Evolutionary conservation across 2,113 vertebrate species (phyloP), one percentile per base, ranked within the genome.

Genomic region (Hirundichthys speculiger): DNA sequence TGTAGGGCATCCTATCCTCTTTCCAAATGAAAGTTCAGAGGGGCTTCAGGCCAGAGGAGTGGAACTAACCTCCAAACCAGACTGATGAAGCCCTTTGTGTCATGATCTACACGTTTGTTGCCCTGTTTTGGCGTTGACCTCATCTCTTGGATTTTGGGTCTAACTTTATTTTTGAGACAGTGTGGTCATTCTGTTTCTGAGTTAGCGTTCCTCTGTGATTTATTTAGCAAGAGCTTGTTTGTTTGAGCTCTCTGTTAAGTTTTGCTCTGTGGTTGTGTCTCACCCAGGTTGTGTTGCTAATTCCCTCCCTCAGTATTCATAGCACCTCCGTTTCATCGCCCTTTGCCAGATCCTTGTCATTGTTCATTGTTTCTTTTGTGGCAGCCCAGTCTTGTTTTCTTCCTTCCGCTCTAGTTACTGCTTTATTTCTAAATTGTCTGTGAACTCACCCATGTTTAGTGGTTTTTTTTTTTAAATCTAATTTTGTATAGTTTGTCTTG

Each of bases 21-120:
- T 53, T 39, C 58, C 59, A 77, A 66, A 89, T 86, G 76, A 82
- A 76, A 86, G 79, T 84, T 88, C 70, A 83, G 48, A 72, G 53
- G 69, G 49, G 56, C 71, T 56, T 38, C 34, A 46, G 75, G 60
- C 67, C 14, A 53, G 58, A 52, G 61, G 74, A 58, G 66, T 45
- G 58, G 45, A 64, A 62, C 63, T 57, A 69, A 61, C 56, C 68
- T 75, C 73, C 61, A 46, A 75, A 61, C 56, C 13, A 0, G 25
- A 24, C 51, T 49, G 71, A 80, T 83, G 70, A 76, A 60, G 62
- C 62, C 19, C 61, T 73, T 75, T 82, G 88, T 3, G 43, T 19
- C 43, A 16, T 18, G 18, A n/a, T 45, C 43, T 19, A n/a, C 6
- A 16, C n/a, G 43, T 45, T 45, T 45, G 10, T 10, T 45, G 15